phyloP scores from a whole-genome alignment of 2,113 vertebrate species.

The Chamaetylas fuelleborni region DNA sequence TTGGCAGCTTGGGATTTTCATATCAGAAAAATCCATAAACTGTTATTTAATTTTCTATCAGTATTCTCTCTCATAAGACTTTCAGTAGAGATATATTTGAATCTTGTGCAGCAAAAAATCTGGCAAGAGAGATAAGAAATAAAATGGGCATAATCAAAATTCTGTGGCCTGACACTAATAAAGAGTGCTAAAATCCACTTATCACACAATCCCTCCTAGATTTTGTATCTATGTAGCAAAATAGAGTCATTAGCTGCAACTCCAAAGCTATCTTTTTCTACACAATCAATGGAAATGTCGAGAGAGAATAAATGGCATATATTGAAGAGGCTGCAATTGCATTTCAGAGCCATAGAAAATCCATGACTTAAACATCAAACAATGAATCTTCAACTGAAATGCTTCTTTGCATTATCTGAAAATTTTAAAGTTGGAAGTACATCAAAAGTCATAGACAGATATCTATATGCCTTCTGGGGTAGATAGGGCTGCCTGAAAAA shows the following conservation, averaged over 20 bases:
- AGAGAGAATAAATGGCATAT: background rate
- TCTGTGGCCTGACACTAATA: background rate
- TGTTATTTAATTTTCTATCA: conserved; percentile 14
- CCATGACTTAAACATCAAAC: conserved; percentile 19
- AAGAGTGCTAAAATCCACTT: conserved; percentile 6
- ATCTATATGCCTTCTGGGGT: background rate
- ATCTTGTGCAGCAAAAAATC: background rate
- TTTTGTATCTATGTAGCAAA: background rate
- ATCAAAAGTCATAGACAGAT: background rate
- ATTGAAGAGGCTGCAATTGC: background rate
- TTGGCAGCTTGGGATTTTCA: conserved; percentile 16
- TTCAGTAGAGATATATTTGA: background rate
- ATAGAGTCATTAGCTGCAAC: background rate
- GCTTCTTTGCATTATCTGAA: background rate
- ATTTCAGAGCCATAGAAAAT: conserved; percentile 21
- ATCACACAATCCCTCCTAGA: background rate
- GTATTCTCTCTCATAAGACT: background rate
- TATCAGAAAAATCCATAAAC: background rate
- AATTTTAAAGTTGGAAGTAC: background rate
- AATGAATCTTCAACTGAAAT: background rate
- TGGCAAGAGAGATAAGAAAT: background rate
- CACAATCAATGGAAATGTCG: background rate
- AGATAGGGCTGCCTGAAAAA: background rate
- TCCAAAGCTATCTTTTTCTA: background rate
- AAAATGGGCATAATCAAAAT: background rate